Conservation (phyloP, 2,888 invertebrate species). For the Drosophila melanocephala region DNA sequence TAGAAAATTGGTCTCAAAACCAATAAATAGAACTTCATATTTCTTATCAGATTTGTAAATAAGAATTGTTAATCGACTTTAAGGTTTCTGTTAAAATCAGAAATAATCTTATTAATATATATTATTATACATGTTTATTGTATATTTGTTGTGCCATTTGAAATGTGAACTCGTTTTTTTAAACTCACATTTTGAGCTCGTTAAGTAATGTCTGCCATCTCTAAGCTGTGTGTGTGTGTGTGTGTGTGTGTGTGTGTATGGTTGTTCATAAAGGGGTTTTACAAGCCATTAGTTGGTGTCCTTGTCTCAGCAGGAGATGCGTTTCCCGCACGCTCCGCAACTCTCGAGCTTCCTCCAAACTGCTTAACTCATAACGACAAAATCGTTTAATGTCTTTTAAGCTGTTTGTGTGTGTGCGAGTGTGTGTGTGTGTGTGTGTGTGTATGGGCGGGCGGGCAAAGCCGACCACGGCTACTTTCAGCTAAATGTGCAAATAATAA, state of each 20-base stretch:
- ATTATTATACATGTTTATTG: background rate
- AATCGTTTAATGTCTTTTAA: constrained; percentile 72
- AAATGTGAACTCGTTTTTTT: background rate
- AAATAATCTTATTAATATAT: background rate
- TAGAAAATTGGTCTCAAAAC: background rate
- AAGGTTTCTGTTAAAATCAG: background rate
- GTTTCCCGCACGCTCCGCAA: constrained; percentile 6
- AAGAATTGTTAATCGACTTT: background rate
- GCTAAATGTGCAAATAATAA: constrained; percentile 83
- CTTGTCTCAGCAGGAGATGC: constrained; percentile 36
- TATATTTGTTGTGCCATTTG: background rate
- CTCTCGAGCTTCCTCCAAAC: constrained; percentile 3
- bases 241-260: constrained; percentile 14
- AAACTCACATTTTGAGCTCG: background rate
- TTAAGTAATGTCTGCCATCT: constrained; percentile 19
- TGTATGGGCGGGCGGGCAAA: background rate
- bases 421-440: background rate
- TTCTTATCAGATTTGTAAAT: background rate
- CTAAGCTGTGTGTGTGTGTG: constrained; percentile 21
- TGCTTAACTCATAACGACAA: constrained; percentile 62
- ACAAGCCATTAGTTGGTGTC: constrained; percentile 77
- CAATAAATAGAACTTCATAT: background rate
- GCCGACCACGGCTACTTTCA: background rate
- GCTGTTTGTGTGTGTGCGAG: constrained; percentile 11
- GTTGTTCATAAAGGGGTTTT: constrained; percentile 62